phyloP scores from a whole-genome alignment of 2,797 vertebrate genomes.

The Phrynocephalus forsythii region DNA sequence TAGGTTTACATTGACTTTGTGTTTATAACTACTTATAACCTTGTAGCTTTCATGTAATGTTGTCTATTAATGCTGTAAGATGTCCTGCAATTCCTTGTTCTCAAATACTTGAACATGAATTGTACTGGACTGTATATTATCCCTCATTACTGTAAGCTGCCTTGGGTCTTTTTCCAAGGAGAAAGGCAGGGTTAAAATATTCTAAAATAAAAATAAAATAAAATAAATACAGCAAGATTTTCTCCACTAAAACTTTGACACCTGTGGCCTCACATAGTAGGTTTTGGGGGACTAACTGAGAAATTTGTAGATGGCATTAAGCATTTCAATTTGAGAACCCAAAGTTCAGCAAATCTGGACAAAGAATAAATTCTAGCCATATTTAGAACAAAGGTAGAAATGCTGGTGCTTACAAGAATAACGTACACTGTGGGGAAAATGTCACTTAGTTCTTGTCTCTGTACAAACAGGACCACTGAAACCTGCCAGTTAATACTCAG shows the following conservation, averaged over 20 bases:
- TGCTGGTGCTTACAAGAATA: constrained; percentile 44
- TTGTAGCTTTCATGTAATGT: too few relatives aligned
- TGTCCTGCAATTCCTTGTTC: too few relatives aligned
- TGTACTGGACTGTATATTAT: too few relatives aligned
- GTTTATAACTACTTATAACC: too few relatives aligned
- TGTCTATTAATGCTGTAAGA: too few relatives aligned
- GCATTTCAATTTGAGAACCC: background rate
- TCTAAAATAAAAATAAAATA: too few relatives aligned
- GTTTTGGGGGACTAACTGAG: background rate
- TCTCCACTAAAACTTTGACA: background rate
- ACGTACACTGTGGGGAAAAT: constrained; percentile 52
- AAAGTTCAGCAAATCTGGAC: background rate
- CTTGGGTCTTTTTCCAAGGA: too few relatives aligned
- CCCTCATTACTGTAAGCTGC: too few relatives aligned
- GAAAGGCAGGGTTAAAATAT: too few relatives aligned
- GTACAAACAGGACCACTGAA: constrained; percentile 40
- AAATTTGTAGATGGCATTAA: background rate
- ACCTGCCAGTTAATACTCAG: constrained; percentile 13
- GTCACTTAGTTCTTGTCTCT: constrained; percentile 40
- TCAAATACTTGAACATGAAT: too few relatives aligned
- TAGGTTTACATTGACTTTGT: too few relatives aligned
- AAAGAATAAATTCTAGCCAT: background rate
- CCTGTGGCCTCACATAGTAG: background rate
- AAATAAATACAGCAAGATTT: background rate
- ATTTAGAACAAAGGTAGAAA: constrained; percentile 45